phyloP scores from a whole-genome alignment of 2,797 vertebrate species.

The Tiaroga cobitis region DNA sequence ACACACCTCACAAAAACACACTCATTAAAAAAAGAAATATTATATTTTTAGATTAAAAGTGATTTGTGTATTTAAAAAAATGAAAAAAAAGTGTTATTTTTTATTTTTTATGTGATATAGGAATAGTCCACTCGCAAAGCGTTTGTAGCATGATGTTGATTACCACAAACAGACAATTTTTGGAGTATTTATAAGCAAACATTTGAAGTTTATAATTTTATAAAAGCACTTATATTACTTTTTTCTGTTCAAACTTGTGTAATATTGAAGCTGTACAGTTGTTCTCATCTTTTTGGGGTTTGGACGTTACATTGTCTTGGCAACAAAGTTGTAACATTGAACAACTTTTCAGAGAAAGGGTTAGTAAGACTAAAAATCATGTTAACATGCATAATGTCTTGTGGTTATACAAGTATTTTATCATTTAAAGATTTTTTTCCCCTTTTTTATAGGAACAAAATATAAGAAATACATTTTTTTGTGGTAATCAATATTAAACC shows the following conservation, averaged over 20 bases:
- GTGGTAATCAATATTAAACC: not conserved
- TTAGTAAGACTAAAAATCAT: not conserved
- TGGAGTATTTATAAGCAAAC: not conserved
- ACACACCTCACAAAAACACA: constrained; percentile 11
- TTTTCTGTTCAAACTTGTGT: not conserved
- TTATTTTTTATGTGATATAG: no score
- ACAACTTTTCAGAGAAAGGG: not conserved
- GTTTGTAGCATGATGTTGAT: not conserved
- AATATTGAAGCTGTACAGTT: not conserved
- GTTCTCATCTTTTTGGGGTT: not conserved
- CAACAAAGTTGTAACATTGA: not conserved
- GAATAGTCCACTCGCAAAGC: no score
- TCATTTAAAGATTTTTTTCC: not conserved
- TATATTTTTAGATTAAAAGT: not conserved
- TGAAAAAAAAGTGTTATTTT: no score
- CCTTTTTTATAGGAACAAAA: not conserved
- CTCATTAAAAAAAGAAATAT: not conserved
- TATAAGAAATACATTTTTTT: not conserved
- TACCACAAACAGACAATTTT: not conserved
- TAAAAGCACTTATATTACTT: not conserved
- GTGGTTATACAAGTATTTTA: not conserved
- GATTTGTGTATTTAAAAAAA: no score
- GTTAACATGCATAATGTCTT: not conserved
- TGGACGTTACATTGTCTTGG: not conserved
- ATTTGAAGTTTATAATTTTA: no score